Base-by-base conservation (phyloP, 2,113 vertebrate genomes). In the Nothoprocta pentlandii region DNA sequence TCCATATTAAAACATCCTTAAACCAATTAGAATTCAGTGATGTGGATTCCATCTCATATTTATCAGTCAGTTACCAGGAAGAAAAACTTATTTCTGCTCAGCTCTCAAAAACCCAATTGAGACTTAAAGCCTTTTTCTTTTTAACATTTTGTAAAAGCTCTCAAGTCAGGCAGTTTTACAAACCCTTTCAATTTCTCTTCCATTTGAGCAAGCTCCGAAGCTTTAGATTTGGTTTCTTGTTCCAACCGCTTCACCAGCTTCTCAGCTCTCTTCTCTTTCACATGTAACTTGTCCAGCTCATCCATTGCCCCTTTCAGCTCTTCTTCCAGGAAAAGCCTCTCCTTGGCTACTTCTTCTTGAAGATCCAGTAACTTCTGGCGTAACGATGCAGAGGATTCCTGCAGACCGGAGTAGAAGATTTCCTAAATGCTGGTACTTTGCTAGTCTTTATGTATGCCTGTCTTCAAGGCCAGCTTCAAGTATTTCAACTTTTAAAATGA, bases 241-340 rank as follows among this genome's bases (percentile, higher is more conserved):
- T 97, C 96, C 71, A 98, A 39, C 1, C 6, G 84, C 79, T 93
- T 95, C 30, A 98, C 80, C 70, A 98, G 2, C 47, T 96, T 97
- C 22, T 97, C 97, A 42, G 95, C 96, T 70, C 81, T 95, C 47
- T 96, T 96, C 61, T 99, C 99, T 85, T 99, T 97, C 0, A 96
- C 95, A 90, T 99, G 98, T 36, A 99, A 74, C 30, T 94, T 86
- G 41, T 98, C 97, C 16, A 99, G 97, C 84, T 99, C 99, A n/a
- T 97, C 98, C 82, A 99, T 93, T 20, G 98, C 96, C 51, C 97
- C 98, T 79, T 98, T 98, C 90, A 99, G 93, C 95, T 99, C 98
- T 70, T 97, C 97, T 75, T 98, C 96, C 58, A 99, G 92, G 87
- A 98, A 75, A 19, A 12, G 81, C n/a, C 96, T 96, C 58, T 97